Evolutionary conservation across 1,140 invertebrate species (phyloP), one percentile per base, ranked within the genome.

Genomic region (Temnothorax longispinosus): DNA sequence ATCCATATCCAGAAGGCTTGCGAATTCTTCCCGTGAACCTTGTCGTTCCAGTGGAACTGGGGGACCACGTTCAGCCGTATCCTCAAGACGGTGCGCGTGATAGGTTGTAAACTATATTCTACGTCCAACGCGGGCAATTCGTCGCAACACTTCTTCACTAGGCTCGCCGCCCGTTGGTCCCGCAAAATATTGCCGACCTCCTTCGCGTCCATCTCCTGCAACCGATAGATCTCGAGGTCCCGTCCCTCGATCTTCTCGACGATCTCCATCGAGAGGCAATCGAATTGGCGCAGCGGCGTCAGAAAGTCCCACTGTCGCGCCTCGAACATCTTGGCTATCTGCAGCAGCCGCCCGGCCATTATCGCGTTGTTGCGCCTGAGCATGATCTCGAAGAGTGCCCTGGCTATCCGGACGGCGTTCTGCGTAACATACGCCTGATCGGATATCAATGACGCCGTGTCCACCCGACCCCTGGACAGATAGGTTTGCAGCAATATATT

Each of bases 1-100:
- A 99, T 97, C 98, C 99, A 99, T 72, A 99, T 97, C 98, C 99
- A 99, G 95, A 99, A 99, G 2, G 97, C 96, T 95, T 99, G 98
- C 0, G 97, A 96, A 11, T 96, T 97, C 94, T 97, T 98, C 0
- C 99, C 99, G 94, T 99, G 99, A 78, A 98, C 96, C 87, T 96
- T 97, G 92, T 99, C 98, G 93, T 98, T 98, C 98, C 99, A 99
- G 65, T 96, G 97, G 94, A 99, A 99, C 86, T 97, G 96, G 0
- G 99, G 97, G 77, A 94, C 97, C 11, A 99, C 97, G 62, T 96
- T 96, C 15, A 99, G 96, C 62, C 97, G 97, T 87, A 99, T 98
- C 91, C 98, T 96, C 5, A 99, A 95, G 32, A 99, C 98, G 1
- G 98, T 98, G 81, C 98, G 96, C 0, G 99, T 99, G 72, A 99